Conservation (phyloP, 2,113 vertebrate species). For the Xerus inauris region DNA sequence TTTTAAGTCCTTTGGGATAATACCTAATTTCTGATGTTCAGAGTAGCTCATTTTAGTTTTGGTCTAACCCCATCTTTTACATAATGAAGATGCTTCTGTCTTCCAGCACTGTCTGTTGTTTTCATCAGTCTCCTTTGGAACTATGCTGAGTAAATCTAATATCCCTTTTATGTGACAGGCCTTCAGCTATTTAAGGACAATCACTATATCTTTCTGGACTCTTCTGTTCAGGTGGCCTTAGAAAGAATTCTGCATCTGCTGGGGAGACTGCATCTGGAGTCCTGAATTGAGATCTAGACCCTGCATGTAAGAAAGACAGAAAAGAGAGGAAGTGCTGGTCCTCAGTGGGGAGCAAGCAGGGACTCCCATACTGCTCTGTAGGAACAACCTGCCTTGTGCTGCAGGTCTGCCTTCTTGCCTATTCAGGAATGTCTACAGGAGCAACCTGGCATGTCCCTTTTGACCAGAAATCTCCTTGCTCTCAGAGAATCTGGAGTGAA, state of each 20-base stretch:
- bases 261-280: neutral
- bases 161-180: neutral
- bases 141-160: neutral
- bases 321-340: neutral
- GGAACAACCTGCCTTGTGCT: neutral
- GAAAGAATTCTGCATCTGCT: neutral
- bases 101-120: neutral
- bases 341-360: neutral
- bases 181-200: neutral
- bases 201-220: neutral
- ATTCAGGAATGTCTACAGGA: neutral
- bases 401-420: neutral
- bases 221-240: neutral
- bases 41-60: constrained; percentile 33
- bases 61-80: neutral
- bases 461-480: neutral
- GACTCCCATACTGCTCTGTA: neutral
- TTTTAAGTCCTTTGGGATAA: too few relatives aligned
- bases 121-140: neutral
- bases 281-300: neutral
- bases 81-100: neutral
- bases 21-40: neutral
- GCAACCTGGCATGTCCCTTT: neutral
- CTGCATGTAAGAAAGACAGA: neutral
- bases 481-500: neutral